Evolutionary conservation across 2,888 invertebrate genomes (phyloP), one percentile per base, ranked within the genome.

Genomic region (Amphipoea oculea): DNA sequence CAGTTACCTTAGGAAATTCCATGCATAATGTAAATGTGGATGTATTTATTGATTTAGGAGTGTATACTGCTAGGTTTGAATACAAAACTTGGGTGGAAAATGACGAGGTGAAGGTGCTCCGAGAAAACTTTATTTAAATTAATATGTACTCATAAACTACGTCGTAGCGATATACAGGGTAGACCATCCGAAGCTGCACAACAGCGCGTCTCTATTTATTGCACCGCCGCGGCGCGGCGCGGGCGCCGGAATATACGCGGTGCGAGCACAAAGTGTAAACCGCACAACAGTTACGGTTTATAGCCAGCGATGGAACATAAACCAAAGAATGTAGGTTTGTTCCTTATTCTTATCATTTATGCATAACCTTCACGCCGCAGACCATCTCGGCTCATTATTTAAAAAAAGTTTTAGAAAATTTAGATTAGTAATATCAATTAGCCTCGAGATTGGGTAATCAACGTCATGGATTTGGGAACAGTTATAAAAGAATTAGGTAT

Each of bases 221-320:
- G 67, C 62, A 57, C 4, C 60, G n/a, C 11, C 11, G n/a, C n/a
- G 45, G 7, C 14, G 48, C 12, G 60, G 12, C 62, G 62, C 62
- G 29, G 29, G n/a, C 60, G 63, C 42, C 42, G 23, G 29, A 54
- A 40, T 73, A 62, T 70, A 12, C 63, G 62, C 71, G 45, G 71
- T 12, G 69, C 60, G 17, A 48, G 70, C 74, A 84, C 63, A 77
- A 84, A 80, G 70, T 81, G 73, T 70, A 36, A 60, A 36, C 85
- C 57, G 17, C 67, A 66, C 63, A 63, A 78, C 79, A n/a, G 86
- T 78, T 67, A 86, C 75, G 69, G 86, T 86, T 66, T 75, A 85
- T 66, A 66, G 71, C 54, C 45, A n/a, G 54, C 67, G 48, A 71
- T 60, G 54, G 69, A 72, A 62, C 83, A 70, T 86, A 73, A 82